These are phyloP conservation scores for Eulithis testata DNA, from an alignment of 2,888 invertebrate species.

Conservation along the genomic window DNA sequence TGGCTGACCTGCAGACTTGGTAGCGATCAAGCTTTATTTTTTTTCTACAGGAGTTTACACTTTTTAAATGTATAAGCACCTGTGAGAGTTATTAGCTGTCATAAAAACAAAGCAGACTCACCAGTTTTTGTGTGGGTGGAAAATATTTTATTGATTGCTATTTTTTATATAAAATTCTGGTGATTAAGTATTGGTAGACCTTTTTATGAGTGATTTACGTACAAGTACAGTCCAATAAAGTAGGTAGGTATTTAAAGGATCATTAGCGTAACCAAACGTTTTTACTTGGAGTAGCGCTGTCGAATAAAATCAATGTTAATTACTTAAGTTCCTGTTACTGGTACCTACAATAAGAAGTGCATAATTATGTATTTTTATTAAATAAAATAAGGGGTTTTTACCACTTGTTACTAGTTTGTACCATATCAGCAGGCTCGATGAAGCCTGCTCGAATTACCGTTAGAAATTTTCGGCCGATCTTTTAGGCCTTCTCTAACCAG, in stretches of 20 bases:
- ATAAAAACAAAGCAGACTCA: constrained; percentile 54
- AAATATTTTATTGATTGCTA: constrained; percentile 5
- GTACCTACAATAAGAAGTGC: background rate
- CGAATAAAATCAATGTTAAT: background rate
- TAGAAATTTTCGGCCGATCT: too few species aligned
- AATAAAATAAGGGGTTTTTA: too few species aligned
- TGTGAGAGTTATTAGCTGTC: constrained; percentile 47
- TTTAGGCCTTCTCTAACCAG: too few species aligned
- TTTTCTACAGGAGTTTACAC: constrained; percentile 3
- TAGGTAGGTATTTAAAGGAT: background rate
- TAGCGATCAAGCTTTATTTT: constrained; percentile 11
- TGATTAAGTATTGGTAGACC: background rate
- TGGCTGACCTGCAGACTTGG: too few species aligned
- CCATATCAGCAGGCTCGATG: too few species aligned
- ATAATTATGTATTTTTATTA: too few species aligned
- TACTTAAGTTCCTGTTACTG: background rate
- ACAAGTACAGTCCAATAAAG: background rate
- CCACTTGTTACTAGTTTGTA: too few species aligned
- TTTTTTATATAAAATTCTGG: too few species aligned
- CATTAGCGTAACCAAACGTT: background rate
- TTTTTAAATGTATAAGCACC: background rate
- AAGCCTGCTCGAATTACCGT: too few species aligned
- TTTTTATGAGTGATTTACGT: background rate
- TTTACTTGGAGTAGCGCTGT: background rate
- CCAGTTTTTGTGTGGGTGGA: constrained; percentile 7